Conservation (phyloP, 1,140 invertebrate species). For the Procambarus virginalis region DNA sequence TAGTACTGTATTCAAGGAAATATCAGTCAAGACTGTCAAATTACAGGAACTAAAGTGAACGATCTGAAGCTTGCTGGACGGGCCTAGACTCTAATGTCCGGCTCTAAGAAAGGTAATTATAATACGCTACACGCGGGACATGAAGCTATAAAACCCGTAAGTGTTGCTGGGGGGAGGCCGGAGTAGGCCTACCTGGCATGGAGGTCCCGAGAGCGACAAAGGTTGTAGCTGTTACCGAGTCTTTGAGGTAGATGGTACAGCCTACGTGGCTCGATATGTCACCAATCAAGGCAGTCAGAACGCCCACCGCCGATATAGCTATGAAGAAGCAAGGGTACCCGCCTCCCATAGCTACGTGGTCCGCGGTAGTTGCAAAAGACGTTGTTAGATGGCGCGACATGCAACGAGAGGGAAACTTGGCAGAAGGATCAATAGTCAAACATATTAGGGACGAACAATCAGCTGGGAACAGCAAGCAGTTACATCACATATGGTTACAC, state of each 20-base stretch:
- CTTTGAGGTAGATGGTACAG: conserved; percentile 80
- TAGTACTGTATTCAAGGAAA: too few species aligned
- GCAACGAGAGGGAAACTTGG: neutral
- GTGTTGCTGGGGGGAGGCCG: too few species aligned
- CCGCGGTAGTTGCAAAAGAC: neutral
- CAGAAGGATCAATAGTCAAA: neutral
- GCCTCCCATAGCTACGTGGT: conserved; percentile 67
- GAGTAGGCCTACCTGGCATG: conserved; percentile 76
- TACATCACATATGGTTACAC: neutral
- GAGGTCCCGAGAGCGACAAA: conserved; percentile 80
- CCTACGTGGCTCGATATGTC: conserved; percentile 80
- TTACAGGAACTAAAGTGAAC: neutral
- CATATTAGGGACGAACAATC: neutral
- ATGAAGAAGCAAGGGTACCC: conserved; percentile 80
- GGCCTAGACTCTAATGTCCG: neutral
- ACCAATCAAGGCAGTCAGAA: conserved; percentile 80
- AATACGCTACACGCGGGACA: neutral
- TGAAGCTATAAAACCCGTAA: neutral
- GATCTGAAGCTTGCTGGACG: neutral
- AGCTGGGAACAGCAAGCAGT: neutral
- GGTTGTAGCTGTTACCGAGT: conserved; percentile 80
- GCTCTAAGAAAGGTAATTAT: neutral
- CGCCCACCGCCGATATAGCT: conserved; percentile 78
- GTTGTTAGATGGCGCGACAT: neutral
- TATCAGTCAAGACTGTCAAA: neutral